Evolutionary conservation across 2,113 vertebrate genomes (phyloP).

Genomic region (Lagopus leucura): DNA sequence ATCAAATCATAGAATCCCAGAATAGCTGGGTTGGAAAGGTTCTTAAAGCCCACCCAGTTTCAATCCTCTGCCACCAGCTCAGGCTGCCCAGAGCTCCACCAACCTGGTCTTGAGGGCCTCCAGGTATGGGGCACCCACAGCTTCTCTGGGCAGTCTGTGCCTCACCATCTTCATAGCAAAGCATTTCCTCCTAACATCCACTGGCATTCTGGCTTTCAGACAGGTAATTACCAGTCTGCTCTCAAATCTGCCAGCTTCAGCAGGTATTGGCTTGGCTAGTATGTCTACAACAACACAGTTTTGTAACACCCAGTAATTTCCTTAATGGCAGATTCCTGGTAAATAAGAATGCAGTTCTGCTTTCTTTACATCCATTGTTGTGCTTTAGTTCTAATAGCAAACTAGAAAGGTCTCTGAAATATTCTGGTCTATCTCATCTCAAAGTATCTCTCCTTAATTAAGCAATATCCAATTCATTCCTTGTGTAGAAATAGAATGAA

Average conservation of each 20-base stretch:
- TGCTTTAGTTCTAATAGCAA: background rate
- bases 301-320: background rate
- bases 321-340: background rate
- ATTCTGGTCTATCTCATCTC: background rate
- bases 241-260: rapidly evolving
- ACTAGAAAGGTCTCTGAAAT: background rate
- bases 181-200: background rate
- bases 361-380: background rate
- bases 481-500: slow-evolving; percentile 52
- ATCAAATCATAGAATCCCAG: background rate
- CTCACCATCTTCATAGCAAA: background rate
- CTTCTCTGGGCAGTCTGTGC: background rate
- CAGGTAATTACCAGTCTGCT: background rate
- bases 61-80: background rate
- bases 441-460: slow-evolving; percentile 36
- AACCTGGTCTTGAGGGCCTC: too few species aligned
- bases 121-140: too few species aligned
- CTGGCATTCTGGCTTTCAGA: background rate
- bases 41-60: background rate
- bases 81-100: too few species aligned
- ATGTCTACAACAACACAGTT: background rate
- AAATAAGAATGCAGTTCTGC: background rate
- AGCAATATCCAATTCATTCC: slow-evolving; percentile 14
- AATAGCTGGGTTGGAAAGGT: background rate
- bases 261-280: background rate